A percentile compares a stretch with the other conserved stretches of the same genome.
Evolutionary conservation across 2,113 vertebrate genomes (phyloP).

Genomic region (Chloebia gouldiae): DNA sequence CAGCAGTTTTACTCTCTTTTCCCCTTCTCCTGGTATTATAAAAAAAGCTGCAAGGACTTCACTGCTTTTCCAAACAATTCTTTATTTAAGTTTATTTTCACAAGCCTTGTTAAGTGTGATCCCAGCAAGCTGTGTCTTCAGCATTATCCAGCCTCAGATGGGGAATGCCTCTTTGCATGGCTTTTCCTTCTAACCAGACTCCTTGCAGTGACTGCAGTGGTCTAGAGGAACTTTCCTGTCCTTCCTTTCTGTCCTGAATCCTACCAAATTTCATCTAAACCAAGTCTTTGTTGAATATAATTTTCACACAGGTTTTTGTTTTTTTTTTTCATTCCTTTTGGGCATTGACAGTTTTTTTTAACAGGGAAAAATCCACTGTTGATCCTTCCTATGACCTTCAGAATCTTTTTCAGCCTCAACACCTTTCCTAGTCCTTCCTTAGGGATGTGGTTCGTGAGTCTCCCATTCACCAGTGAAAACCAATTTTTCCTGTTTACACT

Average conservation of each 20-base stretch:
- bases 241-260: neutral
- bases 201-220: neutral
- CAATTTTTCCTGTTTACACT: neutral
- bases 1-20: neutral
- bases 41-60: neutral
- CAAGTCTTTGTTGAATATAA: neutral
- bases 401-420: neutral
- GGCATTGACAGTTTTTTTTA: neutral
- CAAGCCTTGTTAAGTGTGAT: neutral
- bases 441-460: neutral
- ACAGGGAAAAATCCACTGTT: neutral
- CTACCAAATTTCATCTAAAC: neutral
- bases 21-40: neutral
- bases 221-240: neutral
- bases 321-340: neutral
- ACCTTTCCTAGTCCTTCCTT: neutral
- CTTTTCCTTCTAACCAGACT: neutral
- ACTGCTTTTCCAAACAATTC: neutral
- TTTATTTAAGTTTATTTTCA: neutral
- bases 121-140: neutral
- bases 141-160: neutral
- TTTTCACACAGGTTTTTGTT: neutral
- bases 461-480: neutral
- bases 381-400: neutral
- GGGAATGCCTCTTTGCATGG: neutral